Evolutionary conservation across 2,888 invertebrate genomes (phyloP), one percentile per base, ranked within the genome.

Genomic region (Hypercompe scribonia): DNA sequence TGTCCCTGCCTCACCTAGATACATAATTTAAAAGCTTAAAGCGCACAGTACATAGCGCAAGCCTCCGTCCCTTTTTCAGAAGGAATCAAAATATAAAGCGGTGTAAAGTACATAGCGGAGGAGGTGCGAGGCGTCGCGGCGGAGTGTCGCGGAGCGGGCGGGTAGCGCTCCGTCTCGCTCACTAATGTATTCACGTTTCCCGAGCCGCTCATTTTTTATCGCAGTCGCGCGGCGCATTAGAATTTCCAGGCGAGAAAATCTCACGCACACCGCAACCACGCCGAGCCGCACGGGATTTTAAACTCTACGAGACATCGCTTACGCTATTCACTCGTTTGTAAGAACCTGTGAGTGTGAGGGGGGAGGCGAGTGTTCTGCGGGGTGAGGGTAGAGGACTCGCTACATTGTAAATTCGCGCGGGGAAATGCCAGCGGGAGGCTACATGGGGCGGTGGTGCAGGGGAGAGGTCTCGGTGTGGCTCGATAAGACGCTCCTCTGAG

Each of bases 211-310:
- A 94, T 95, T 95, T 95, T 95, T 95, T 95, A 95, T 95, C 95
- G 94, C 94, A 93, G 92, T 95, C 95, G 92, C 95, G 94, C 95
- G 90, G 90, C 92, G 94, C 94, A 94, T 95, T 95, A 95, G 91
- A 95, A 94, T 95, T 95, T 95, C 93, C 92, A 94, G 92, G 94
- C 95, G 95, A 95, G 95, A 94, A 95, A 95, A 94, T 93, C 93
- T 91, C 91, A 93, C 94, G 89, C 94, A 92, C 93, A 91, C 92
- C 78, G 81, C 83, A 80, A 69, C 64, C 75, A 21, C 64, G 36
- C 65, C 65, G 8, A 72, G 33, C n/a, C 50, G 28, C 68, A 11
- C 15, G 21, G 54, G n/a, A 61, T 54, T 76, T 42, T 28, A 70
- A 24, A 78, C 83, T 78, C 61, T 83, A 71, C 46, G 46, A 5